Conservation (phyloP, 35 echinoderm and acorn worm genomes). For the Strongylocentrotus purpuratus region DNA sequence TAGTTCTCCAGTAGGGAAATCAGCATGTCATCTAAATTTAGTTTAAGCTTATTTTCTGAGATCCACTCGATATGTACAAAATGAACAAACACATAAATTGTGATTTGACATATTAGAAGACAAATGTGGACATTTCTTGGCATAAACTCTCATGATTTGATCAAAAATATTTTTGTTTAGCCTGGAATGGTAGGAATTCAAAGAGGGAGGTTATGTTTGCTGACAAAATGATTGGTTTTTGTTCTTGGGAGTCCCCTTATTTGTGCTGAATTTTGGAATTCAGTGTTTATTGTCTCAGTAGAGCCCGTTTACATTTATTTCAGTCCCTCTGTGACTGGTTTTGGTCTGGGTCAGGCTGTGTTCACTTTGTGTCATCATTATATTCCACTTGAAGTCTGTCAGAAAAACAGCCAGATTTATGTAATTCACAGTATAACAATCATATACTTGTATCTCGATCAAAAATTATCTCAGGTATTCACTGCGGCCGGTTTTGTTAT, state of each 20-base stretch:
- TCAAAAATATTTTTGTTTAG: neutral
- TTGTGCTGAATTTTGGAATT: slow-evolving; percentile 14
- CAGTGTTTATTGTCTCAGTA: neutral
- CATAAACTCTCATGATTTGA: neutral
- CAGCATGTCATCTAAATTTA: neutral
- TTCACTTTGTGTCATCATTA: neutral
- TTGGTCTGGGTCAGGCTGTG: neutral
- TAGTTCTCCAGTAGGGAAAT: slow-evolving; percentile 10
- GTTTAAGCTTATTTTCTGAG: neutral
- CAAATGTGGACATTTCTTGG: neutral
- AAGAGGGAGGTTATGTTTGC: slow-evolving; percentile 16
- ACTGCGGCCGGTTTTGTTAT: too few species aligned
- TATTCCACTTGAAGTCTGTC: neutral
- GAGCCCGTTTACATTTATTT: neutral
- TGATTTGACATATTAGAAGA: slow-evolving; percentile 6
- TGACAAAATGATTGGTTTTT: slow-evolving; percentile 19
- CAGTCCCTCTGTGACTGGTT: neutral
- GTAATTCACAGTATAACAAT: too few species aligned
- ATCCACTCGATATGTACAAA: neutral
- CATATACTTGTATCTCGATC: too few species aligned
- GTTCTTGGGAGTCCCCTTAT: slow-evolving; percentile 15
- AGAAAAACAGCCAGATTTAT: neutral
- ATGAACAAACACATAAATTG: slow-evolving; percentile 6
- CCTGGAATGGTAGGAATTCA: neutral
- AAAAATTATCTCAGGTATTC: too few species aligned